Percentiles rank a stretch among this genome's conserved stretches.
Evolutionary conservation across 2,113 vertebrate genomes (phyloP).

Genomic region (Rhinogobius similis): DNA sequence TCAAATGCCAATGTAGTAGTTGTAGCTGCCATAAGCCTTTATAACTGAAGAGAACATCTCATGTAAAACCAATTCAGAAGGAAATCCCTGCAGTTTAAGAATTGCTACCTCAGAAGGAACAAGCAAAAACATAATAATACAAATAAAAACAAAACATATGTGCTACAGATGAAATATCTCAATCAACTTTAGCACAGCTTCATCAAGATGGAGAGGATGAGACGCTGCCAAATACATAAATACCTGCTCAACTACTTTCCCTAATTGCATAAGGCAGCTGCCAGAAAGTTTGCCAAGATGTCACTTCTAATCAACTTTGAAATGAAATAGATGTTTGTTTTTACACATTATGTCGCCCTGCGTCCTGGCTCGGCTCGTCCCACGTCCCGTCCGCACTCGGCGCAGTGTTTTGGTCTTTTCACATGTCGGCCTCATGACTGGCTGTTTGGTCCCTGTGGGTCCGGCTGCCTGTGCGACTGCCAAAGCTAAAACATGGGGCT

Average conservation of each 20-base stretch:
- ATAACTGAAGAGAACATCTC: too few species aligned
- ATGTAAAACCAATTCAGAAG: too few species aligned
- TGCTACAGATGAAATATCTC: too few species aligned
- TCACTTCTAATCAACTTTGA: neutral
- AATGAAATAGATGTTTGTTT: neutral
- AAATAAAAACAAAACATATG: too few species aligned
- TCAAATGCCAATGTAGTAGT: too few species aligned
- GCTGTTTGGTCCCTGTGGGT: neutral
- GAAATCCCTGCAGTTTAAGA: too few species aligned
- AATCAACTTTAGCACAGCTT: neutral
- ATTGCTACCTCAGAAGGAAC: too few species aligned
- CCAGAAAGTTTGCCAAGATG: neutral
- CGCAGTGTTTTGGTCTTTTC: neutral
- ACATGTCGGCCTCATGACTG: neutral
- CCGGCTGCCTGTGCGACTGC: neutral
- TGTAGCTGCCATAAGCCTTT: too few species aligned
- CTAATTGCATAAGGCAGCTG: neutral
- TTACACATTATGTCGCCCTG: neutral
- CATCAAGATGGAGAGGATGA: neutral
- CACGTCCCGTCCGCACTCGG: neutral
- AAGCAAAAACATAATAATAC: too few species aligned
- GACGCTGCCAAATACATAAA: neutral
- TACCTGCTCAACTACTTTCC: neutral
- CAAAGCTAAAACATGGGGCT: slow-evolving; percentile 48
- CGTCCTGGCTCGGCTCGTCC: neutral